These are phyloP conservation scores for Sciurus niger DNA, from an alignment of 2,113 vertebrate species.

Conservation along the genomic window DNA sequence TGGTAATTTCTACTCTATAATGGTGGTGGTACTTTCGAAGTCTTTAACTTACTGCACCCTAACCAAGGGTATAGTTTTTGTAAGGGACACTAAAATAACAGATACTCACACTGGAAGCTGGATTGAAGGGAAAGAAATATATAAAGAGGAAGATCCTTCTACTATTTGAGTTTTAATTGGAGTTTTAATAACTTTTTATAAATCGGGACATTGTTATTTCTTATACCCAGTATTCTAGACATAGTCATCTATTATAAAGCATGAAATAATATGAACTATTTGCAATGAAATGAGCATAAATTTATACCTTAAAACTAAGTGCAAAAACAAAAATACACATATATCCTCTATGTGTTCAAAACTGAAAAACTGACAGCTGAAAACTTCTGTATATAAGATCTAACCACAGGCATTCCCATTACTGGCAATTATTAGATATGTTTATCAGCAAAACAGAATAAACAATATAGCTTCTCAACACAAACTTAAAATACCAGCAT, in stretches of 20 bases:
- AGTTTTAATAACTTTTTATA: neutral
- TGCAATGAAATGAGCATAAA: neutral
- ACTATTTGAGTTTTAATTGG: neutral
- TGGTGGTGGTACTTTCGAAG: neutral
- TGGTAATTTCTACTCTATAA: neutral
- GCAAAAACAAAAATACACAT: constrained; percentile 25
- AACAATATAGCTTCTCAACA: neutral
- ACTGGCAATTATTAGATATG: neutral
- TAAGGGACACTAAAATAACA: neutral
- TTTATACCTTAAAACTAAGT: neutral
- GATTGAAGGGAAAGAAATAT: neutral
- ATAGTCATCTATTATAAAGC: neutral
- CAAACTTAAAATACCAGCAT: constrained; percentile 53
- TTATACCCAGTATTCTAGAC: neutral
- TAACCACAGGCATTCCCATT: neutral
- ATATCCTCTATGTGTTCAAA: neutral
- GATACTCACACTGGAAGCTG: neutral
- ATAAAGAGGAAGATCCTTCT: neutral
- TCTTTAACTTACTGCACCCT: neutral
- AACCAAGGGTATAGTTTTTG: neutral
- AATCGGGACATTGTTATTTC: neutral
- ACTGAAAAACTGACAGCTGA: neutral
- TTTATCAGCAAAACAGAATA: neutral
- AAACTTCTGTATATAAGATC: neutral
- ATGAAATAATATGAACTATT: neutral